phyloP scores from a whole-genome alignment of 37 sponge, comb jelly and placozoan genomes.

The Beroe forskalii region DNA sequence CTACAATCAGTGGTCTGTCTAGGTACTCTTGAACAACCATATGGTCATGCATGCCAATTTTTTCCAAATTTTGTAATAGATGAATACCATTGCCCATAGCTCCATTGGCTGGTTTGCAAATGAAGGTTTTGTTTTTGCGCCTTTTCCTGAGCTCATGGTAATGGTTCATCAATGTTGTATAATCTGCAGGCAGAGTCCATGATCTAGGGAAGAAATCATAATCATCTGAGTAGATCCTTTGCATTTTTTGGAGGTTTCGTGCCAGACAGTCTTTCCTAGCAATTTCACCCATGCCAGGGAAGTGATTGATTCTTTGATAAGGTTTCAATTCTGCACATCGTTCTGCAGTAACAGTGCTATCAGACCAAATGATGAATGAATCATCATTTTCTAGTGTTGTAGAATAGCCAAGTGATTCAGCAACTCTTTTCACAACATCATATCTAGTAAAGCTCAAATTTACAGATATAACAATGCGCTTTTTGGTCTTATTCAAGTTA shows the following conservation, averaged over 20 bases:
- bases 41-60: conserved; percentile 51
- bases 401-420: conserved; percentile 71
- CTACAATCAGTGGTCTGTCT: conserved; percentile 65
- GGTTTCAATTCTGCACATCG: conserved; percentile 64
- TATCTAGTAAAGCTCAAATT: conserved; percentile 7
- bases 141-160: conserved; percentile 67
- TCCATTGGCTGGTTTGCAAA: conserved; percentile 82
- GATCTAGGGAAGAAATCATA: conserved; percentile 77
- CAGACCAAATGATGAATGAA: conserved; percentile 59
- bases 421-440: conserved; percentile 67
- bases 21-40: conserved; percentile 87
- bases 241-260: conserved; percentile 84
- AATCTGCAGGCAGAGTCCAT: conserved; percentile 84
- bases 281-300: conserved; percentile 92
- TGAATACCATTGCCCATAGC: conserved; percentile 86
- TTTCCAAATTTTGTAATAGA: conserved; percentile 69
- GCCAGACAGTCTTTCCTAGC: conserved; percentile 80
- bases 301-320: conserved; percentile 81
- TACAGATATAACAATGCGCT: conserved; percentile 3
- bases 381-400: conserved; percentile 63
- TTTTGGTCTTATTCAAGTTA: neutral
- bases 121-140: conserved; percentile 71
- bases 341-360: conserved; percentile 4
- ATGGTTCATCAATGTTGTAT: conserved; percentile 63
- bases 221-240: conserved; percentile 68